These are phyloP conservation scores for Penelope pileata DNA, from an alignment of 2,113 vertebrate species.

Conservation along the genomic window DNA sequence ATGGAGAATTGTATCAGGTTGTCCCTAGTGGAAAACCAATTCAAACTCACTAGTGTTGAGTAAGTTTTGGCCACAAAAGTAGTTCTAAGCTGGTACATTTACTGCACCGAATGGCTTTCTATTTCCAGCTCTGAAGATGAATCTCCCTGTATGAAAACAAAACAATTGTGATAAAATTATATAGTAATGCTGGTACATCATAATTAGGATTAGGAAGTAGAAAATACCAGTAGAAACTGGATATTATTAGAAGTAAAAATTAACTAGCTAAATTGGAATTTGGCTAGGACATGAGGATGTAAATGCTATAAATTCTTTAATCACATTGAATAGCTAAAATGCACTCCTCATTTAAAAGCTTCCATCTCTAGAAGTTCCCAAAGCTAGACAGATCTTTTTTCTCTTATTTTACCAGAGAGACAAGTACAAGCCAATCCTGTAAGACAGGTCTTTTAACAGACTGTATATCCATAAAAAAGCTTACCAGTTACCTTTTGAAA, in stretches of 20 bases:
- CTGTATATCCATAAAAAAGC: too few relatives aligned
- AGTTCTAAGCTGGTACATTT: background rate
- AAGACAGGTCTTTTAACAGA: background rate
- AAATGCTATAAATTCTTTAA: background rate
- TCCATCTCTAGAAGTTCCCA: background rate
- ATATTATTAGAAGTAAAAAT: background rate
- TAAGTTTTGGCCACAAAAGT: background rate
- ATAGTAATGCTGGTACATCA: background rate
- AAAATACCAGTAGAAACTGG: background rate
- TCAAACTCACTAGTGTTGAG: background rate
- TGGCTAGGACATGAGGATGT: background rate
- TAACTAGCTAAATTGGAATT: background rate
- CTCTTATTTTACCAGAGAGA: background rate
- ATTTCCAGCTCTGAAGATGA: background rate
- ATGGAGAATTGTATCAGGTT: background rate
- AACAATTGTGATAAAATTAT: background rate
- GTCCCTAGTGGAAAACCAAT: background rate
- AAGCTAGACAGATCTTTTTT: background rate
- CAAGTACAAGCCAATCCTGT: background rate
- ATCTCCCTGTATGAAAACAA: background rate
- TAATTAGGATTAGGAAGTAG: background rate
- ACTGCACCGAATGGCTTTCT: background rate
- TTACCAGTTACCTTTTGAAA: background rate
- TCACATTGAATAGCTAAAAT: background rate
- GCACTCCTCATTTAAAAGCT: background rate